Evolutionary conservation across 2,797 vertebrate species (phyloP), one percentile per base, ranked within the genome.

Genomic region (Cottoperca gobio): DNA sequence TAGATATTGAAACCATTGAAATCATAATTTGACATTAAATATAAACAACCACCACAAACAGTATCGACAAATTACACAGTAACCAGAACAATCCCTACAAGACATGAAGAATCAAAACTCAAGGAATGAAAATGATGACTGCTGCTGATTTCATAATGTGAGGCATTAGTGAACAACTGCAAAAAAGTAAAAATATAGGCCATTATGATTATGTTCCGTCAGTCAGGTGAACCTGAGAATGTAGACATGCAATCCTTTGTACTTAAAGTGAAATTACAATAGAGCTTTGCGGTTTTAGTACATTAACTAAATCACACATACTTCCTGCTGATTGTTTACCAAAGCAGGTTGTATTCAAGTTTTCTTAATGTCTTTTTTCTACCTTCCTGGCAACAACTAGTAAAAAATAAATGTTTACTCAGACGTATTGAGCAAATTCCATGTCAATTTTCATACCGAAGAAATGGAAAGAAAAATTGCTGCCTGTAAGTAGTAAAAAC

Each of bases 141-240:
- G 53, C 24, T 40, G 16, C 43, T 33, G 17, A 79, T 42, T 46
- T 76, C 21, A 76, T 52, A 60, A 53, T 23, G 54, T 59, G 24
- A 79, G 43, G 28, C 26, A 49, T 66, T 33, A 21, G 35, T 48
- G 10, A 79, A 78, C 26, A 67, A 66, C 23, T 71, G 42, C 35
- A 63, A 49, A 58, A 52, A 73, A 48, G 13, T 5, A 3, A 4
- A 60, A 68, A 78, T 35, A 70, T 24, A n/a, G n/a, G 8, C 5
- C 39, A 4, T 37, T 31, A 26, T 54, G 37, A 54, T 57, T n/a
- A 61, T 23, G 5, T 26, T 70, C n/a, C 70, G 57, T 82, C 74
- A 57, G 77, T 83, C 55, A 76, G 57, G 19, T 55, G 37, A 85
- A 78, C 72, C 50, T 73, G 53, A 82, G 61, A 61, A 70, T 62